Conservation (phyloP, 2,888 invertebrate genomes). For the Rosalia funebris region DNA sequence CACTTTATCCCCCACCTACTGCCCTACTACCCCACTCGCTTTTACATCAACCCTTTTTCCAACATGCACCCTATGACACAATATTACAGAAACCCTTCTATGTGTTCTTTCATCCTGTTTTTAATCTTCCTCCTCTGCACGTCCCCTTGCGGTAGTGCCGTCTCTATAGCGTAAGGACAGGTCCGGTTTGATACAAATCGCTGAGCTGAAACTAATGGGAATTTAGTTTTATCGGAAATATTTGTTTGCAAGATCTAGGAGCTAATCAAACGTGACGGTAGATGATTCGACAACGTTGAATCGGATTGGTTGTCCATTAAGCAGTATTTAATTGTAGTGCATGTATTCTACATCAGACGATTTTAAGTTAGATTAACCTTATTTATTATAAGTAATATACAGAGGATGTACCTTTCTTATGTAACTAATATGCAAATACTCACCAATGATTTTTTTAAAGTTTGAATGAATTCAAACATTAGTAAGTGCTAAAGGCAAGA, state of each 20-base stretch:
- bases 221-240: conserved; percentile 8
- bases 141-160: conserved; percentile 2
- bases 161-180: conserved; percentile 6
- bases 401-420: no score
- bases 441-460: no score
- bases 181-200: conserved; percentile 5
- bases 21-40: conserved; percentile 22
- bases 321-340: no score
- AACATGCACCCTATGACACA: conserved; percentile 47
- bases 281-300: not conserved
- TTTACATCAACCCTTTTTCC: conserved; percentile 38
- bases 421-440: no score
- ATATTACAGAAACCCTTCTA: conserved; percentile 42
- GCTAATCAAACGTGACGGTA: not conserved
- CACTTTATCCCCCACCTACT: conserved; percentile 20
- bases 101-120: conserved; percentile 48
- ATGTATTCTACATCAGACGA: no score
- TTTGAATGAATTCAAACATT: no score
- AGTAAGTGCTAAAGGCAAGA: no score
- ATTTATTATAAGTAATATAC: no score
- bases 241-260: conserved; percentile 1
- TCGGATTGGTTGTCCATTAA: no score
- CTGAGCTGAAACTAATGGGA: conserved; percentile 7
- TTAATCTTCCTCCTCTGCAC: conserved; percentile 41
- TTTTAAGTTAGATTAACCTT: no score